These are phyloP conservation scores for Parazoanthus darwini DNA, from an alignment of 92 coral and sea anemone genomes.

Conservation along the genomic window DNA sequence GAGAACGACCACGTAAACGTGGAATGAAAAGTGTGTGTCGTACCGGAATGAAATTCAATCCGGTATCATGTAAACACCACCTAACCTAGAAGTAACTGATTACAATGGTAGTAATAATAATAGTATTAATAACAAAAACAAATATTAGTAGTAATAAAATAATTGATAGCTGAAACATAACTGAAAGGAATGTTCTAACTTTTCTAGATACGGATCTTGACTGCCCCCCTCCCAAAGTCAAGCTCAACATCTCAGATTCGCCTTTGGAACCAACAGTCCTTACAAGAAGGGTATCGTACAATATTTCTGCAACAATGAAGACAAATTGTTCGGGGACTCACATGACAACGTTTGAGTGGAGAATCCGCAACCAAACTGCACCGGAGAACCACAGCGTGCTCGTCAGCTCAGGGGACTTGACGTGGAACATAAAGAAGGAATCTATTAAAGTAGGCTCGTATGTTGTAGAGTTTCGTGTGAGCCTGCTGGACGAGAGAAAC, in stretches of 20 bases:
- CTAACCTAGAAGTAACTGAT: no score
- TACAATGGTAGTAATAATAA: no score
- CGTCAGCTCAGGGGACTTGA: not conserved
- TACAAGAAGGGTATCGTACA: not conserved
- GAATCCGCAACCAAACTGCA: not conserved
- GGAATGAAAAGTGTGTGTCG: no score
- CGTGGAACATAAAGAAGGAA: not conserved
- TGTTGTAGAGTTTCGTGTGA: constrained; percentile 4
- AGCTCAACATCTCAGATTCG: not conserved
- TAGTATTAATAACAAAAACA: no score
- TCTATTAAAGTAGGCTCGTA: not conserved
- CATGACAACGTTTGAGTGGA: not conserved
- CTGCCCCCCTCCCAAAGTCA: not conserved
- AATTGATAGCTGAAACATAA: not conserved
- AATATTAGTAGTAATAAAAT: no score
- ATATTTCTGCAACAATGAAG: not conserved
- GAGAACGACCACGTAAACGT: no score
- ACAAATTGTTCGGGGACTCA: not conserved
- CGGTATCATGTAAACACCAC: no score
- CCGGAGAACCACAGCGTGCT: not conserved
- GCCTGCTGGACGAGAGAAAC: not conserved
- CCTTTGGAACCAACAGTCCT: not conserved
- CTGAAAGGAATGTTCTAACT: not conserved
- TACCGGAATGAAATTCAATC: no score
- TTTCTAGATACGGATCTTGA: not conserved